A percentile compares a stretch with the other conserved stretches of the same genome.
These are phyloP conservation scores for Phalera bucephala DNA, from an alignment of 2,888 invertebrate species.

Conservation along the genomic window DNA sequence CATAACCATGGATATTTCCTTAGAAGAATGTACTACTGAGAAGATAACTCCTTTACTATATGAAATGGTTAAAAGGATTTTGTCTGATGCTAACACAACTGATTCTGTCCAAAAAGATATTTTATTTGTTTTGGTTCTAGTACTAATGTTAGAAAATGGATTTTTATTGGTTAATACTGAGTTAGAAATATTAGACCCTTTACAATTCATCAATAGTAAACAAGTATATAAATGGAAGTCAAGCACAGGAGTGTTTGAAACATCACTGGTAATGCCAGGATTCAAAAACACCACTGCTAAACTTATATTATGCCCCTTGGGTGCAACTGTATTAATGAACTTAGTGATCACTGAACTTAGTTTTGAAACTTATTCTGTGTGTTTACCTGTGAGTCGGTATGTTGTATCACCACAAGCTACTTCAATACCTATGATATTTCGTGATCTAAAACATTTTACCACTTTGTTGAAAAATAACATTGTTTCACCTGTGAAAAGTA, in stretches of 20 bases:
- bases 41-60: slow-evolving; percentile 50
- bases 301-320: slow-evolving; percentile 61
- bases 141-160: slow-evolving; percentile 67
- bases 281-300: slow-evolving; percentile 51
- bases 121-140: slow-evolving; percentile 57
- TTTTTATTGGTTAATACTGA: slow-evolving; percentile 48
- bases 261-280: slow-evolving; percentile 50
- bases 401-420: slow-evolving; percentile 60
- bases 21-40: slow-evolving; percentile 66
- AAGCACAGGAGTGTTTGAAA: slow-evolving; percentile 50
- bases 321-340: slow-evolving; percentile 59
- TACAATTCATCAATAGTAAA: slow-evolving; percentile 33
- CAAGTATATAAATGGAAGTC: slow-evolving; percentile 50
- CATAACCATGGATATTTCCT: slow-evolving; percentile 39
- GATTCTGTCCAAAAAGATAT: slow-evolving; percentile 63
- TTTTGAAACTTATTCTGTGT: slow-evolving; percentile 66
- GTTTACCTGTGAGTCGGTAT: slow-evolving; percentile 64
- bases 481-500: slow-evolving; percentile 79
- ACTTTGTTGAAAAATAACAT: slow-evolving; percentile 79
- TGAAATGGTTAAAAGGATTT: slow-evolving; percentile 44
- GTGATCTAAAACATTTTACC: slow-evolving; percentile 71
- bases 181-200: slow-evolving; percentile 29
- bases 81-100: slow-evolving; percentile 36
- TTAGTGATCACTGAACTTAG: slow-evolving; percentile 51
- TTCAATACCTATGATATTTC: slow-evolving; percentile 61